Evolutionary conservation across 2,888 invertebrate genomes (phyloP), one percentile per base, ranked within the genome.

Genomic region (Baronia brevicornis): DNA sequence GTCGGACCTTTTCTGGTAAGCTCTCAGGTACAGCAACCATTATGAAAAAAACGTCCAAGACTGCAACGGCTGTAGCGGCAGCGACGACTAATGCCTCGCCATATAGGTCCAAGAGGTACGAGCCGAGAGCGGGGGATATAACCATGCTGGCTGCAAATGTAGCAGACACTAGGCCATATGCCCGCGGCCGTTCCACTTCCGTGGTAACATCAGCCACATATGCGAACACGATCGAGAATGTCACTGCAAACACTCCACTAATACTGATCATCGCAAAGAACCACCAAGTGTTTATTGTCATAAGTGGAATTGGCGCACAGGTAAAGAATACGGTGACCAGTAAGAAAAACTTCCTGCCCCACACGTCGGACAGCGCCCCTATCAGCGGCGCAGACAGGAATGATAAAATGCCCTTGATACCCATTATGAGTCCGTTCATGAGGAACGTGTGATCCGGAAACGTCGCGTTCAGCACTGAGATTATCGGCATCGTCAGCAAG

Each of bases 231-330:
- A 99, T 98, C 53, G 97, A 97, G 85, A 99, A 99, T 27, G 99
- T 99, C 45, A 99, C 99, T 33, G 98, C 96, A 84, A 99, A 99
- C 49, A 98, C 93, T 41, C 99, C 99, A 53, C 97, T 97, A 72
- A 99, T 95, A 67, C 97, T 97, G 84, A 98, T 96, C 93, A 98
- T 95, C 38, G 98, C 97, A 84, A 99, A 99, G 82, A 98, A 99
- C 97, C 97, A 98, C 96, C 96, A 98, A 27, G 98, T 97, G 85
- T 98, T 98, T 68, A 99, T 93, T 61, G 95, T 96, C 96, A 99
- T 98, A 40, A 99, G 88, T 32, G 99, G 99, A 69, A 99, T 98
- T 30, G 99, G 99, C 52, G 95, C 94, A 84, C 99, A 99, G 19
- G 99, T 99, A 84, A 98, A 98, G 79, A 98, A 96, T 59, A 98